Evolutionary conservation across 2,113 vertebrate species (phyloP), one percentile per base, ranked within the genome.

Genomic region (Sciurus niger): DNA sequence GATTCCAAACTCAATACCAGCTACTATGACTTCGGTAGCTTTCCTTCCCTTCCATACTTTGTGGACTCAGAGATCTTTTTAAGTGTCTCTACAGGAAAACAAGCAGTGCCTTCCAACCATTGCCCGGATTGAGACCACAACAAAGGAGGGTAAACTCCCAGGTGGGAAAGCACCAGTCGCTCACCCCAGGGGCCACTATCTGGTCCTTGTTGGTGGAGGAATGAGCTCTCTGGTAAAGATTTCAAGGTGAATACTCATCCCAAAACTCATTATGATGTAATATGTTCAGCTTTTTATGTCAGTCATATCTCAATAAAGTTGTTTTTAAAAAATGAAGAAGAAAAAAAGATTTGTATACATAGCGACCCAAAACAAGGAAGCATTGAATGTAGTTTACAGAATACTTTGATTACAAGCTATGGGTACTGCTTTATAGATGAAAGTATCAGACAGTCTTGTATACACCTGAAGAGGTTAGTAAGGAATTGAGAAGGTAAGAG

Each of bases 101-200:
- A 34, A 82, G 67, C 10, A 2, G 10, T 4, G 12, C 7, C 0
- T 16, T 40, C 83, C 87, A 89, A 70, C 79, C 53, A 32, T 89
- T 87, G 93, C 74, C 78, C 40, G 30, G 82, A 96, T 77, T 43
- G 89, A 96, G 93, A 89, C 65, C 67, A 73, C 70, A 74, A 43
- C 78, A 60, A 74, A 63, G 82, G 79, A 60, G 5, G 53, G 40
- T 68, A 51, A 53, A 85, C 46, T 55, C 7, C 48, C 37, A 2
- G 55, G 55, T 11, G 34, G 22, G 43, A 43, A 70, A 82, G 46
- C 53, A 37, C 16, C 46, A 8, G 10, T 4, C 58, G 13, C 30
- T 78, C 65, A 25, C 60, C 2, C 48, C 16, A 13, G 68, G 24
- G 2, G 2, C 67, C 67, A 6, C 25, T 1, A 40, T 60, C 65